A percentile compares a stretch with the other conserved stretches of the same genome.
These are phyloP conservation scores for Ephialtes manifestator DNA, from an alignment of 2,888 invertebrate genomes.

Conservation along the genomic window DNA sequence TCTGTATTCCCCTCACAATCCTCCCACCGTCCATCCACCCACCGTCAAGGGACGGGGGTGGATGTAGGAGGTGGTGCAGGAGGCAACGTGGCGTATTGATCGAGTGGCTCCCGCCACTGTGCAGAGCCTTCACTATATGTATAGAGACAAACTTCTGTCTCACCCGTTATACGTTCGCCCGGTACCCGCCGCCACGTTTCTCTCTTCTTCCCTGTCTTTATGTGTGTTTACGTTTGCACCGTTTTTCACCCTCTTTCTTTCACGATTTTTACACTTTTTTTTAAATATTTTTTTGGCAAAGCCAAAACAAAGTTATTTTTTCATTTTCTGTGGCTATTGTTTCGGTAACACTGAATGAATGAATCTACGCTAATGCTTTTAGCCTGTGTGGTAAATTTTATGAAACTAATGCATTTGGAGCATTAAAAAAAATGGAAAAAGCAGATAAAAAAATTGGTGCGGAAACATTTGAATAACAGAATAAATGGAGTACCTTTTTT, in stretches of 20 bases:
- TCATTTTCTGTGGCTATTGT: slow-evolving; percentile 48
- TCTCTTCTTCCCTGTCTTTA: slow-evolving; percentile 38
- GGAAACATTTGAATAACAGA: neutral
- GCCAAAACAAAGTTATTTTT: slow-evolving; percentile 11
- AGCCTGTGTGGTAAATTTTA: neutral
- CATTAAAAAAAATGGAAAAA: too few species aligned
- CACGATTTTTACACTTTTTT: slow-evolving; percentile 27
- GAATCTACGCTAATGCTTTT: neutral
- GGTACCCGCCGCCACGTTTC: slow-evolving; percentile 61
- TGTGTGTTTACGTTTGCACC: slow-evolving; percentile 42
- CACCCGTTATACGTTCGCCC: slow-evolving; percentile 76
- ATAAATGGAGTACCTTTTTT: neutral
- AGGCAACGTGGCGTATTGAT: slow-evolving; percentile 86
- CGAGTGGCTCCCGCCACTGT: slow-evolving; percentile 85
- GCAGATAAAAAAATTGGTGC: neutral
- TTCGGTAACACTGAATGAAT: slow-evolving; percentile 54
- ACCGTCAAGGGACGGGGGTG: slow-evolving; percentile 52
- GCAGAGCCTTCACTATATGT: slow-evolving; percentile 58
- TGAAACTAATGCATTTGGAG: neutral
- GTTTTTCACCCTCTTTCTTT: slow-evolving; percentile 21
- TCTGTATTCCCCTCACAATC: slow-evolving; percentile 1
- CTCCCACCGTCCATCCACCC: slow-evolving; percentile 35
- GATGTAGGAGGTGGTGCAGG: slow-evolving; percentile 79
- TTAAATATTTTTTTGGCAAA: too few species aligned
- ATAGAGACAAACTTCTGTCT: slow-evolving; percentile 70